Conservation (phyloP, 2,113 vertebrate genomes). For the Seriola dumerili region DNA sequence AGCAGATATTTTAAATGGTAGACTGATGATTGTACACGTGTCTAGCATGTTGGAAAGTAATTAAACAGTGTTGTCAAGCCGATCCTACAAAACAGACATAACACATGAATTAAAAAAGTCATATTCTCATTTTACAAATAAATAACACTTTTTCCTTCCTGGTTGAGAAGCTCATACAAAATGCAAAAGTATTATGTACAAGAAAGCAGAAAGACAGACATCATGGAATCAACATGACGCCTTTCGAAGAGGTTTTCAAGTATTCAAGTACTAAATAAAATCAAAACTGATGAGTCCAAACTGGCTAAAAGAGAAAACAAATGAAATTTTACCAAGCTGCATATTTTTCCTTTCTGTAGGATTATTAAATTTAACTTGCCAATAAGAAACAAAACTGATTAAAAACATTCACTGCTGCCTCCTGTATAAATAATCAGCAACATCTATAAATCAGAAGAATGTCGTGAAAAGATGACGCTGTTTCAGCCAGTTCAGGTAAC, state of each 20-base stretch:
- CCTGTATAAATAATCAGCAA: background rate
- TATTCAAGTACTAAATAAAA: conserved; percentile 58
- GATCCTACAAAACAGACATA: background rate
- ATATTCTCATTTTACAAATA: conserved; percentile 23
- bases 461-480: too few relatives aligned
- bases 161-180: conserved; percentile 27
- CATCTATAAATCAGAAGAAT: background rate
- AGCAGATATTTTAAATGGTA: background rate
- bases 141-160: conserved; percentile 22
- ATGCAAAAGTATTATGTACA: conserved; percentile 21
- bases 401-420: conserved; percentile 24
- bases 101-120: background rate
- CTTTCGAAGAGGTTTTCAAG: conserved; percentile 48
- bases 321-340: conserved; percentile 13
- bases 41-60: background rate
- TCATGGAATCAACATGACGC: conserved; percentile 33
- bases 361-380: background rate
- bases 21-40: background rate
- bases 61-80: background rate
- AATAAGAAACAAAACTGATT: conserved; percentile 25
- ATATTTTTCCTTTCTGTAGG: background rate
- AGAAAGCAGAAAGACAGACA: conserved; percentile 4
- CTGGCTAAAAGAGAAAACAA: conserved; percentile 1
- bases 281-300: background rate
- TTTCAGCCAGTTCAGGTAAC: background rate